phyloP scores from a whole-genome alignment of 2,888 invertebrate genomes.

The Orthonevra nobilis region DNA sequence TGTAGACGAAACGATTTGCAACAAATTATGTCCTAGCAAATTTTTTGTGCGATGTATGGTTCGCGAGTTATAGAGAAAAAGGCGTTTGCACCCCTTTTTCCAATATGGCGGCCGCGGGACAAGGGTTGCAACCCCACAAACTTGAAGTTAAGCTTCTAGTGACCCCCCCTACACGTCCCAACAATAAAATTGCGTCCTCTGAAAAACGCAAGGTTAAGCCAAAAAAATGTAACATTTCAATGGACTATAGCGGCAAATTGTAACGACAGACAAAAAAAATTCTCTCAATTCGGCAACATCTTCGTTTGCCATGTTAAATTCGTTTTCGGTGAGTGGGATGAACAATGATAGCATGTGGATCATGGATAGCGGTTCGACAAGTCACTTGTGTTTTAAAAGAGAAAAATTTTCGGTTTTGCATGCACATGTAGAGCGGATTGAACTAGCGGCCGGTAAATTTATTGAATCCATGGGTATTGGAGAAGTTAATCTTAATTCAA shows the following conservation, averaged over 20 bases:
- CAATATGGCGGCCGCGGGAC: too few species aligned
- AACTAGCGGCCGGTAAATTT: constrained; percentile 17
- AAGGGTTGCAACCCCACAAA: too few species aligned
- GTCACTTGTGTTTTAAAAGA: constrained; percentile 14
- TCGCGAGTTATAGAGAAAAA: too few species aligned
- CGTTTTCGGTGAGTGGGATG: constrained; percentile 1
- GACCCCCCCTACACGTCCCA: too few species aligned
- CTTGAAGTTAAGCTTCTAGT: too few species aligned
- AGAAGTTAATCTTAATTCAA: not conserved
- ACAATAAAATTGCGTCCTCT: too few species aligned
- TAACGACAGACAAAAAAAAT: constrained; percentile 13
- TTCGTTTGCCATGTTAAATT: constrained; percentile 14
- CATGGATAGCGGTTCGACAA: constrained; percentile 15
- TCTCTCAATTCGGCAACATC: not conserved
- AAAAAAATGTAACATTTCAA: too few species aligned
- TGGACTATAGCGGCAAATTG: constrained; percentile 19
- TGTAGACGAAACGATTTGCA: too few species aligned
- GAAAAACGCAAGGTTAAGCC: too few species aligned
- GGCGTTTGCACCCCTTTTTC: too few species aligned
- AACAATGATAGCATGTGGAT: constrained; percentile 11
- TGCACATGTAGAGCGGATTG: constrained; percentile 18
- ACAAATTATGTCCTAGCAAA: too few species aligned
- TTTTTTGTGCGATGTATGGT: too few species aligned
- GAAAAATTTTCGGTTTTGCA: constrained; percentile 6
- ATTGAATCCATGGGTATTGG: constrained; percentile 12